These are phyloP conservation scores for Malacoraja senta DNA, from an alignment of 2,797 vertebrate genomes.

Conservation along the genomic window DNA sequence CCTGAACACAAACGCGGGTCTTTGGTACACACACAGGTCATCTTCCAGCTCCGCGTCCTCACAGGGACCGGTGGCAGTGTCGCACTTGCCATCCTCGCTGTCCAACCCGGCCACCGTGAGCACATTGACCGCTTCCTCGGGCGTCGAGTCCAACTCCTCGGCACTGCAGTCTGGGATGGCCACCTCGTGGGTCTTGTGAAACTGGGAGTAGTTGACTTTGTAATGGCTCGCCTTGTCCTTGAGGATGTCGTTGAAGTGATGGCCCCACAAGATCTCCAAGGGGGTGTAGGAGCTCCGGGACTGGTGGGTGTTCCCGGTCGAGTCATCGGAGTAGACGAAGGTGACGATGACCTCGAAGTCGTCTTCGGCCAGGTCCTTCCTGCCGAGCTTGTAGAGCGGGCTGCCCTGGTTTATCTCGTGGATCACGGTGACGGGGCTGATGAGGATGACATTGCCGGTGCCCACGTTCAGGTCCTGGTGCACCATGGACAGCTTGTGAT, in stretches of 20 bases:
- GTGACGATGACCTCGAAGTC: constrained; percentile 88
- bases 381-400: constrained; percentile 73
- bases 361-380: constrained; percentile 67
- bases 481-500: constrained; percentile 66
- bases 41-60: too few species aligned
- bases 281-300: constrained; percentile 83
- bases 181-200: constrained; percentile 77
- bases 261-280: constrained; percentile 86
- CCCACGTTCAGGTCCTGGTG: constrained; percentile 73
- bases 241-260: constrained; percentile 82
- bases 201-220: constrained; percentile 78
- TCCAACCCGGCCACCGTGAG: constrained; percentile 20
- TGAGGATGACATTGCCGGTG: constrained; percentile 72
- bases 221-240: constrained; percentile 71
- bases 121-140: not conserved
- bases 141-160: constrained; percentile 54
- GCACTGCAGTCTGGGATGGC: constrained; percentile 76
- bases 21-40: not conserved
- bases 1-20: not conserved
- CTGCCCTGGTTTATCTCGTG: constrained; percentile 75
- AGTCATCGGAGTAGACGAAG: constrained; percentile 85
- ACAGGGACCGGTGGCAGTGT: not conserved
- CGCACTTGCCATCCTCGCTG: not conserved
- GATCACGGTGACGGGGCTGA: constrained; percentile 72
- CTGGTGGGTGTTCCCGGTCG: constrained; percentile 85